Percentiles rank a stretch among this genome's conserved stretches.
Conservation (phyloP, 2,113 vertebrate species). For the Chaenogobius annularis region DNA sequence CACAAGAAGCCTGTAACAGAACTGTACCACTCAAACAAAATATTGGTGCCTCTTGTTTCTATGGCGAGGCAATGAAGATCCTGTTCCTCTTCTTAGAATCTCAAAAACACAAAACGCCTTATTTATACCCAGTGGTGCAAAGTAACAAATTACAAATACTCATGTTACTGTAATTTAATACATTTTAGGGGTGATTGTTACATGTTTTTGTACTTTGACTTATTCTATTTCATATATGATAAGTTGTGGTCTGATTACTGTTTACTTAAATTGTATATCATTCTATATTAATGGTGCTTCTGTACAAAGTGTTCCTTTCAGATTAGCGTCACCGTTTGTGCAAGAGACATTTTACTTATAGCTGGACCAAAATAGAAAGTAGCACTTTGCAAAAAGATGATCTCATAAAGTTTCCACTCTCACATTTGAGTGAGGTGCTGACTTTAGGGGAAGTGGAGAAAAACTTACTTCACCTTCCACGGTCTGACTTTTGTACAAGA, state of each 20-base stretch:
- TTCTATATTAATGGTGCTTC: not conserved
- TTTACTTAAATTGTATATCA: no score
- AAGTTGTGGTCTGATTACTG: no score
- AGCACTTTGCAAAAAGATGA: not conserved
- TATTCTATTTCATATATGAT: no score
- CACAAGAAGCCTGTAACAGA: not conserved
- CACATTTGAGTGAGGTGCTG: not conserved
- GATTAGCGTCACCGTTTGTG: not conserved
- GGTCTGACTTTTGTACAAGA: not conserved
- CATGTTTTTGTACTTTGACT: no score
- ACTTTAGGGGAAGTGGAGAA: not conserved
- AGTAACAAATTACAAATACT: no score
- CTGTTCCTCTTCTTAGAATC: conserved; percentile 4
- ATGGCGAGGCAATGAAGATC: not conserved
- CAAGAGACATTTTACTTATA: not conserved
- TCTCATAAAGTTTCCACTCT: not conserved
- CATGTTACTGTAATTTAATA: no score
- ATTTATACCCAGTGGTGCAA: no score
- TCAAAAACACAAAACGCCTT: not conserved
- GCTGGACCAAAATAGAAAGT: not conserved
- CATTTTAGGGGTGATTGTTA: no score
- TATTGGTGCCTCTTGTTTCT: not conserved
- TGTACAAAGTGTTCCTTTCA: not conserved
- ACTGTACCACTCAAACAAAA: not conserved
- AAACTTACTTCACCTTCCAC: not conserved